phyloP scores from a whole-genome alignment of 2,888 invertebrate genomes.

The Scaptomyza flava region DNA sequence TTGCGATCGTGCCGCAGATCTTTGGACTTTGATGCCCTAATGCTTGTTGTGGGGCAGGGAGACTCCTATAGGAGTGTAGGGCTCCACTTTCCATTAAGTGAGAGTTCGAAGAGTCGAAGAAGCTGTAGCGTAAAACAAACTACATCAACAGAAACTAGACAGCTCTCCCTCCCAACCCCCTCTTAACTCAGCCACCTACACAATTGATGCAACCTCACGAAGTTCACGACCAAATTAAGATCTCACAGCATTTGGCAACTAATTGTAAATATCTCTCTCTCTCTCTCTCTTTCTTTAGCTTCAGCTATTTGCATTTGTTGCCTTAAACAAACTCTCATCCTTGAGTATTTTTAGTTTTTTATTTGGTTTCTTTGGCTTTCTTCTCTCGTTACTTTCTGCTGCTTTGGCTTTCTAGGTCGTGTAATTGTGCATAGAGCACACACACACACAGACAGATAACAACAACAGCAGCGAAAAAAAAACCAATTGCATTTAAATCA shows the following conservation, averaged over 20 bases:
- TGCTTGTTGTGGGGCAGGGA: conserved; percentile 13
- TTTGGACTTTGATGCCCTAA: conserved; percentile 68
- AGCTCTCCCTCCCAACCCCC: conserved; percentile 5
- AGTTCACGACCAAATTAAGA: conserved; percentile 71
- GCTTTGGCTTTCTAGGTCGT: conserved; percentile 79
- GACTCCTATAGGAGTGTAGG: conserved; percentile 1
- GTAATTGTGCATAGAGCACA: conserved; percentile 74
- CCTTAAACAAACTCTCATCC: conserved; percentile 47
- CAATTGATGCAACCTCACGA: conserved; percentile 37
- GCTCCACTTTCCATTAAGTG: conserved; percentile 71
- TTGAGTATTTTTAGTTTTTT: conserved; percentile 38
- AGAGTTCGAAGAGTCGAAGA: conserved; percentile 25
- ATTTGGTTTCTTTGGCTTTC: too few species aligned
- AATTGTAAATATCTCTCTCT: conserved; percentile 73
- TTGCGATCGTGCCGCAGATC: conserved; percentile 33
- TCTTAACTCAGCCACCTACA: too few species aligned
- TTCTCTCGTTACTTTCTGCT: conserved; percentile 47
- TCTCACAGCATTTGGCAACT: conserved; percentile 76
- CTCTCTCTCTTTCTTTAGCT: too few species aligned
- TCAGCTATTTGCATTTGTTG: conserved; percentile 10
- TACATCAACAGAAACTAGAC: conserved; percentile 67
- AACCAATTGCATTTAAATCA: conserved; percentile 65
- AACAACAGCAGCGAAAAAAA: conserved; percentile 38
- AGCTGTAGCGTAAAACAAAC: conserved; percentile 64
- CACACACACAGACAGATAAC: conserved; percentile 48